Base-by-base conservation (phyloP, 2,797 vertebrate species). In the Anguilla megastoma region DNA sequence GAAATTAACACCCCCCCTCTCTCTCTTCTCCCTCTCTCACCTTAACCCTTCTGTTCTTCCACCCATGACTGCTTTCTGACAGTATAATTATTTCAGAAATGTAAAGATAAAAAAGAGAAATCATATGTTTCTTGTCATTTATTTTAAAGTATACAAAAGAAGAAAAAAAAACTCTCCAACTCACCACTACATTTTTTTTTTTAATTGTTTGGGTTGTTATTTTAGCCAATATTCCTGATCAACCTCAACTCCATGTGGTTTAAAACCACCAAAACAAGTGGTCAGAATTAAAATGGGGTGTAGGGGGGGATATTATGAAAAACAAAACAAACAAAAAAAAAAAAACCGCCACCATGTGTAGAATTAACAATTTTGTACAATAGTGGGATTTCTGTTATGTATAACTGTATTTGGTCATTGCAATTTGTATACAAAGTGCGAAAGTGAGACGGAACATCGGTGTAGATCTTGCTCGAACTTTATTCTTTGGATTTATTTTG, bases 331-430 rank as follows among this genome's bases (percentile, higher is more conserved):
- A 85, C 24, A 79, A 16, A 66, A 76, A 97, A 16, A 66, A 76
- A 8, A 66, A 97, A 89, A 66, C 0, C 0, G 0, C 60, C 69
- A 33, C 74, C 74, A 76, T 50, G 93, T 94, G 95, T 96, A 97
- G 96, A 96, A 95, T 97, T 97, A 97, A 97, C 95, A 92, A 95
- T 97, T 98, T 98, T 96, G 97, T 98, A 97, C 96, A 91, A 96
- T 96, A 94, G 96, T 97, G 96, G 95, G 95, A 94, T 97, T 97
- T 97, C 95, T 97, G 95, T 97, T 95, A 90, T 90, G 95, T 97
- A 95, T 95, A 93, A 96, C 91, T 91, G 90, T 94, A 95, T 96
- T 97, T 94, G 95, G 94, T 96, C 96, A 94, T 96, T 94, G 36
- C 93, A 89, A 93, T 96, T 96, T 95, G 93, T 96, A 96, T 96